phyloP scores from a whole-genome alignment of 2,888 invertebrate genomes.

The Leucoptera coffeella region DNA sequence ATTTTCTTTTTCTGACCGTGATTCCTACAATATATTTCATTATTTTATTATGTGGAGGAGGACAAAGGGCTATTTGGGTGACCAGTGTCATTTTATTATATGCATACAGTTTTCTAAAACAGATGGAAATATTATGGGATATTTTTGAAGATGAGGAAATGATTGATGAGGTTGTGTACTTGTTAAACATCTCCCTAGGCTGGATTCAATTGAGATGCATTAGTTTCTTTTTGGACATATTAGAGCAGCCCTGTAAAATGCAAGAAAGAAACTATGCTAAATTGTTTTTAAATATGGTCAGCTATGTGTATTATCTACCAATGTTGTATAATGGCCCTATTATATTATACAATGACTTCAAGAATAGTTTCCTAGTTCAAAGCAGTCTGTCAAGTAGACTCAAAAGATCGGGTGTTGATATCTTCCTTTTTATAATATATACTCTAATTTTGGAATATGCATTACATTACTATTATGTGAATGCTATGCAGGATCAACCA shows the following conservation, averaged over 20 bases:
- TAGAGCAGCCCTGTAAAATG: too few relatives aligned
- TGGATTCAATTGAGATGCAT: slow-evolving; percentile 74
- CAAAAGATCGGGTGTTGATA: slow-evolving; percentile 27
- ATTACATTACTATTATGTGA: slow-evolving; percentile 78
- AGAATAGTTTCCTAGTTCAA: slow-evolving; percentile 21
- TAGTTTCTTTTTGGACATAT: slow-evolving; percentile 63
- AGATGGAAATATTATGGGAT: slow-evolving; percentile 33
- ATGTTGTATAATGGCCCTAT: slow-evolving; percentile 81
- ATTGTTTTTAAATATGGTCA: too few relatives aligned
- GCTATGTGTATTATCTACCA: slow-evolving; percentile 80
- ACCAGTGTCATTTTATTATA: slow-evolving; percentile 40
- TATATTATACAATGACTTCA: slow-evolving; percentile 68
- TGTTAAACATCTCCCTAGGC: slow-evolving; percentile 51
- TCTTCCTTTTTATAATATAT: slow-evolving; percentile 61
- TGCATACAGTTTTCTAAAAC: slow-evolving; percentile 43
- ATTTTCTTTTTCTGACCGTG: slow-evolving; percentile 36
- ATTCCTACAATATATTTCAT: slow-evolving; percentile 50
- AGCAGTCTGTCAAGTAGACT: slow-evolving; percentile 19
- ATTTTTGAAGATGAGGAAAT: slow-evolving; percentile 31
- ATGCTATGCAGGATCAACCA: slow-evolving; percentile 64
- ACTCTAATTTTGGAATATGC: slow-evolving; percentile 61
- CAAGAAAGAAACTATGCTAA: too few relatives aligned
- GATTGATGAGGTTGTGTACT: slow-evolving; percentile 44
- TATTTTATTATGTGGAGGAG: slow-evolving; percentile 34
- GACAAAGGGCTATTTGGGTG: slow-evolving; percentile 48